Evolutionary conservation across 2,113 vertebrate species (phyloP).

Genomic region (Rutilus rutilus): DNA sequence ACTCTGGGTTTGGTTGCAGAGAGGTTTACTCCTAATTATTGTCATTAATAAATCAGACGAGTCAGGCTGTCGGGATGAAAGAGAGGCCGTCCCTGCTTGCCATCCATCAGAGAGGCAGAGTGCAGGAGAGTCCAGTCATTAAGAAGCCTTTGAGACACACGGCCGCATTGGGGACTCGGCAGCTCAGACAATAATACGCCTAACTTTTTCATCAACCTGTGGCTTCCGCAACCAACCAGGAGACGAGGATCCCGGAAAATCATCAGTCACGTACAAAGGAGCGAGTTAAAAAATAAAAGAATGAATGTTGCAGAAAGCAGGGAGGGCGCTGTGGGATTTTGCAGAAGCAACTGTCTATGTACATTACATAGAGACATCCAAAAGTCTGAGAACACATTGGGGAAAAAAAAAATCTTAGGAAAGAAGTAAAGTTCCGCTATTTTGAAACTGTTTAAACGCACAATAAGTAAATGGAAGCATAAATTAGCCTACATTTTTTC

Average conservation of each 20-base stretch:
- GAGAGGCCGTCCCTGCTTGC: constrained; percentile 54
- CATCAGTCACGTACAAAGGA: constrained; percentile 39
- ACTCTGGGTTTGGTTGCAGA: constrained; percentile 64
- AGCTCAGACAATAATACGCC: constrained; percentile 39
- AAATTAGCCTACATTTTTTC: not conserved
- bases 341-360: not conserved
- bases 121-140: constrained; percentile 56
- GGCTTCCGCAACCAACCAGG: constrained; percentile 24
- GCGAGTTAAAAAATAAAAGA: constrained; percentile 27
- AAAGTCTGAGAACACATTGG: not conserved
- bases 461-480: not conserved
- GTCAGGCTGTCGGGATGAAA: constrained; percentile 63
- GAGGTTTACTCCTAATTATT: constrained; percentile 70
- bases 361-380: not conserved
- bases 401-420: too few relatives aligned
- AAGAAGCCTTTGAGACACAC: constrained; percentile 56
- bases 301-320: constrained; percentile 17
- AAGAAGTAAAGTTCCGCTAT: too few relatives aligned
- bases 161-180: constrained; percentile 45
- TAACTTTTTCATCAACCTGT: constrained; percentile 46
- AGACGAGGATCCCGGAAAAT: not conserved
- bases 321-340: not conserved
- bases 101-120: constrained; percentile 62
- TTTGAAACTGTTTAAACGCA: not conserved
- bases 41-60: constrained; percentile 68